These are phyloP conservation scores for Parazoanthus darwini DNA, from an alignment of 92 coral and sea anemone species.

Conservation along the genomic window DNA sequence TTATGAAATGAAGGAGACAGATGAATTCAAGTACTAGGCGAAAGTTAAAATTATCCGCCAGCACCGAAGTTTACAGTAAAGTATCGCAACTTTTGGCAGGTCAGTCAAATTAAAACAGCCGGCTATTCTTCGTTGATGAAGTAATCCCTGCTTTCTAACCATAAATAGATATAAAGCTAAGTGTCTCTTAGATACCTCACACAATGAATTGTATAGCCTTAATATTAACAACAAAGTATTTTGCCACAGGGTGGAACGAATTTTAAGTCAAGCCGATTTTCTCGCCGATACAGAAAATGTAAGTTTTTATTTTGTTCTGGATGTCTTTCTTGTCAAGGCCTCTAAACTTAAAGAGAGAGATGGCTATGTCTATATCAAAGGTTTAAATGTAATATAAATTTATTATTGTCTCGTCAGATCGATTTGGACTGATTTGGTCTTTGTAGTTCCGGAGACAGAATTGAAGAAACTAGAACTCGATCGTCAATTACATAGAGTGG, in stretches of 20 bases:
- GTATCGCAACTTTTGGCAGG: background rate
- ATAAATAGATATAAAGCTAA: background rate
- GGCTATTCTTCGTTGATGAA: constrained; percentile 2
- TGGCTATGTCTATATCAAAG: background rate
- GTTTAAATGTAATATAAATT: too few relatives aligned
- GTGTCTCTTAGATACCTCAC: background rate
- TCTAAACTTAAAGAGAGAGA: too few relatives aligned
- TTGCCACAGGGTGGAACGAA: background rate
- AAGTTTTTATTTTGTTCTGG: background rate
- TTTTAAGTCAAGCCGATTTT: background rate
- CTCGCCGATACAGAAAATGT: background rate
- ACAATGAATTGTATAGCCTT: background rate
- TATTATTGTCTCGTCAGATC: background rate
- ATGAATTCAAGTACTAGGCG: background rate
- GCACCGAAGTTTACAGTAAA: background rate
- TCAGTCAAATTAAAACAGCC: constrained; percentile 11
- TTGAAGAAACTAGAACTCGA: background rate
- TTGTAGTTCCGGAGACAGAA: background rate
- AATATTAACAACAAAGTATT: background rate
- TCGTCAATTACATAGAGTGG: background rate
- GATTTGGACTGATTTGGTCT: background rate
- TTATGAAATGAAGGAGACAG: background rate
- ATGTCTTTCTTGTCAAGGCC: background rate
- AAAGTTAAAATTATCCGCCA: background rate
- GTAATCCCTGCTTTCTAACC: constrained; percentile 9